Percentiles rank a stretch among this genome's conserved stretches.
phyloP scores from a whole-genome alignment of 2,113 vertebrate species.

The Jaculus jaculus region DNA sequence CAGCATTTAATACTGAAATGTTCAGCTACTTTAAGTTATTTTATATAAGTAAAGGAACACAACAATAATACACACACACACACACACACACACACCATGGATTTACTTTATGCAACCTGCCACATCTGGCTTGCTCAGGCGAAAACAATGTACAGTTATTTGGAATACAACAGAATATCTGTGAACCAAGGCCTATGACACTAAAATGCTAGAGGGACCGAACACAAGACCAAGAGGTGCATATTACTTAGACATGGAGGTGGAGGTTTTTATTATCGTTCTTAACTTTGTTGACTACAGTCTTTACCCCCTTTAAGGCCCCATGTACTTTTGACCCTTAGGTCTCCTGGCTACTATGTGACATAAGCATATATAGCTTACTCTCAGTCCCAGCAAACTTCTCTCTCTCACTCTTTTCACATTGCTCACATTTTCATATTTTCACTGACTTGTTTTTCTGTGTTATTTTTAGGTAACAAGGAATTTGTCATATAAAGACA shows the following conservation, averaged over 20 bases:
- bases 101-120: neutral
- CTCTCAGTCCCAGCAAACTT: neutral
- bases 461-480: slow-evolving; percentile 8
- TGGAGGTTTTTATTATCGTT: neutral
- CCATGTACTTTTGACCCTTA: neutral
- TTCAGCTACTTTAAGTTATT: slow-evolving; percentile 16
- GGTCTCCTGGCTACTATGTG: neutral
- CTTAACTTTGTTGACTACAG: neutral
- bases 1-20: slow-evolving; percentile 9
- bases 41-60: neutral
- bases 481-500: neutral
- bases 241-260: neutral
- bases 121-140: neutral
- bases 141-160: neutral
- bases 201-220: neutral
- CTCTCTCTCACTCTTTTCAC: neutral
- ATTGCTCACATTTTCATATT: neutral
- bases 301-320: too few species aligned
- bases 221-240: neutral
- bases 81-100: neutral
- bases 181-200: neutral
- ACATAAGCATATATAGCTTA: neutral
- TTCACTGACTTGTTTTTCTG: neutral
- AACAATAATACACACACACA: neutral
- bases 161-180: neutral